Evolutionary conservation across 2,888 invertebrate species (phyloP), one percentile per base, ranked within the genome.

Genomic region (Mamestra brassicae): DNA sequence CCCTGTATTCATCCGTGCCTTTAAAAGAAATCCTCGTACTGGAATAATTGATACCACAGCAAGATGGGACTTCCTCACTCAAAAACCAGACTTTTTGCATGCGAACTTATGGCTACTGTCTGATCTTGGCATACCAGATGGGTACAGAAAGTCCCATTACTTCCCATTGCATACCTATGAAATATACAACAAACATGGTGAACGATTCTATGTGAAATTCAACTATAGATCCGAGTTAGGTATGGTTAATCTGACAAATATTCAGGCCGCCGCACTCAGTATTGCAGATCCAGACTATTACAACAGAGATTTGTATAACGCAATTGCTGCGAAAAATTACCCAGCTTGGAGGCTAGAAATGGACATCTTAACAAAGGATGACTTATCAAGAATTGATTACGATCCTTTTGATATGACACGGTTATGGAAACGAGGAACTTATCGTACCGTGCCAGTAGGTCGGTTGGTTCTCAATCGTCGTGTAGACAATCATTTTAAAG

Each of bases 131-230:
- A 98, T 98, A 80, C 99, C 99, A 0, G 98, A 98, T 92, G 99
- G 99, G 6, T 98, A 97, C 93, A 97, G 98, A 47, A 97, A 97
- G 91, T 99, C 99, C 98, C 98, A 99, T 89, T 98, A 98, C 54
- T 99, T 98, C 88, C 98, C 98, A 11, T 98, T 98, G 0, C 99
- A 99, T 91, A 98, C 99, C 0, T 99, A 98, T 93, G 98, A 98
- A 92, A 91, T 99, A 81, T 97, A 98, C 45, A 99, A 99, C 92
- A 96, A 95, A 26, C 93, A 97, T 5, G 97, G 97, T 0, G 97
- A 98, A 75, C 93, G 97, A 5, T 95, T 98, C 81, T 99, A 98
- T 91, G 98, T 98, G 84, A 98, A 98, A 96, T 99, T 99, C 95
- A 98, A 99, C 92, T 98, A 97, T 90, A 98, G 98, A 97, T 98